Evolutionary conservation across 2,797 vertebrate genomes (phyloP).

Genomic region (Aplochiton taeniatus): DNA sequence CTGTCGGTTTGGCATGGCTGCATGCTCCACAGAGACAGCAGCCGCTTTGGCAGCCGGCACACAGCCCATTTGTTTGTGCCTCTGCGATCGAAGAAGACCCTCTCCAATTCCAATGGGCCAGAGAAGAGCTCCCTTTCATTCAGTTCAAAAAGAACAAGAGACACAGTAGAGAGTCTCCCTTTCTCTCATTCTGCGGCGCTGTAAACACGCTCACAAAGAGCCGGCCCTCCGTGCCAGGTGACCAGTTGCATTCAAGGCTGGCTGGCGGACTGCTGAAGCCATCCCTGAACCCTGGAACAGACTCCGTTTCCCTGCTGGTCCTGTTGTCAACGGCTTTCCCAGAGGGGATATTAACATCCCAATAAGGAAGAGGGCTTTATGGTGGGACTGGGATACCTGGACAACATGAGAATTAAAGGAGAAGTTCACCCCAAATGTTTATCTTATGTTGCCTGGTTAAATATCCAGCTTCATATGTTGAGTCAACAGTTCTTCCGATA

Average conservation of each 20-base stretch:
- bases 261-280: too few species aligned
- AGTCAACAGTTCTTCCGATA: too few species aligned
- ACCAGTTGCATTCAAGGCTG: conserved; percentile 57
- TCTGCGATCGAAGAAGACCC: conserved; percentile 65
- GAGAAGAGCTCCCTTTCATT: conserved; percentile 64
- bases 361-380: too few species aligned
- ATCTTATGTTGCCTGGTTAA: too few species aligned
- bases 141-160: conserved; percentile 55
- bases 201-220: conserved; percentile 60
- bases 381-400: too few species aligned
- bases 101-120: conserved; percentile 66
- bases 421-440: too few species aligned
- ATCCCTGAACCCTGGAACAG: too few species aligned
- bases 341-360: too few species aligned
- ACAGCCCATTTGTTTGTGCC: conserved; percentile 72
- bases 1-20: conserved; percentile 47
- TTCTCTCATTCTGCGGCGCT: conserved; percentile 47
- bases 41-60: conserved; percentile 71
- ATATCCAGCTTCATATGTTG: too few species aligned
- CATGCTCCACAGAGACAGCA: conserved; percentile 52
- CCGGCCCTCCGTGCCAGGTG: conserved; percentile 55
- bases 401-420: too few species aligned
- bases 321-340: too few species aligned
- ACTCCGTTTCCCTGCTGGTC: too few species aligned
- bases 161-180: conserved; percentile 20